These are phyloP conservation scores for Neolamprologus falcicula DNA, from an alignment of 2,113 vertebrate species.

Conservation along the genomic window DNA sequence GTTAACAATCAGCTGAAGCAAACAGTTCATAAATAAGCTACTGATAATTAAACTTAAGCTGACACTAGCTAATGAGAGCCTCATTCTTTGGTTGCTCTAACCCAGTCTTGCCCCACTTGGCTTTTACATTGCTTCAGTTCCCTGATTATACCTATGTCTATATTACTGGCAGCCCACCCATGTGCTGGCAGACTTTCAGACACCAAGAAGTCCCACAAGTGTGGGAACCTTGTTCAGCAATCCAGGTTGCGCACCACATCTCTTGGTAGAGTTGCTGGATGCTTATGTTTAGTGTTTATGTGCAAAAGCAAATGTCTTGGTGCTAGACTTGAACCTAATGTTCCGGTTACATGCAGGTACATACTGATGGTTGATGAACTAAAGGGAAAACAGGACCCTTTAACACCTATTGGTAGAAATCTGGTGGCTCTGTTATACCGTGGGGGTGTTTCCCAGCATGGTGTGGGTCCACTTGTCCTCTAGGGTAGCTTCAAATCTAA, in stretches of 20 bases:
- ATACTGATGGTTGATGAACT: neutral
- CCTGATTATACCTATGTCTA: conserved; percentile 21
- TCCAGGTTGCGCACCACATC: neutral
- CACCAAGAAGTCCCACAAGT: conserved; percentile 11
- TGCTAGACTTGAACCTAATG: neutral
- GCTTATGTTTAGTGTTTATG: neutral
- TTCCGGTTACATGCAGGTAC: neutral
- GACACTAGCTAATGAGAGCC: neutral
- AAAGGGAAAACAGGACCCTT: neutral
- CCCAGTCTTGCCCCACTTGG: neutral
- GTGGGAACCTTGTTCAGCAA: neutral
- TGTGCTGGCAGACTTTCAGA: conserved; percentile 29
- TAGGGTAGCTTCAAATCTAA: neutral
- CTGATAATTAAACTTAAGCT: neutral
- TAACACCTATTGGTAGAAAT: neutral
- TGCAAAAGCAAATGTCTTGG: neutral
- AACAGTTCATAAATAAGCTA: neutral
- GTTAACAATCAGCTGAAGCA: neutral
- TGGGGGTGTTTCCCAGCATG: neutral
- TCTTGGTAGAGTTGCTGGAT: neutral
- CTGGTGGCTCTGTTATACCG: neutral
- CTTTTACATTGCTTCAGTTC: neutral
- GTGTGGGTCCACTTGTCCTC: neutral
- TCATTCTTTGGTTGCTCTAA: neutral
- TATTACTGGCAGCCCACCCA: conserved; percentile 16